phyloP scores from a whole-genome alignment of 37 sponge, comb jelly and placozoan species.

The Spongia lamella region DNA sequence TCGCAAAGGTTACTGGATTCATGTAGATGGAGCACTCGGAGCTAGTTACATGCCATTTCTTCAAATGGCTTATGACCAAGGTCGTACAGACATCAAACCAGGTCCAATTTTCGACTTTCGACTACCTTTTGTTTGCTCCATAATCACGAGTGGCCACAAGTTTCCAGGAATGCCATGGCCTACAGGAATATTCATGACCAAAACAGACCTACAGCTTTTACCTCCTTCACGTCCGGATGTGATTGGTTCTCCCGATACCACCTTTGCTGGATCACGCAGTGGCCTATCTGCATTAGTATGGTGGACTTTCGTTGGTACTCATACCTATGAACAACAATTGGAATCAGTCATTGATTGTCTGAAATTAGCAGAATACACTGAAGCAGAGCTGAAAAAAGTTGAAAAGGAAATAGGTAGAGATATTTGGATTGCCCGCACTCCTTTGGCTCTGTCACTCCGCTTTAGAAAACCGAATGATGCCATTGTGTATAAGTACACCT shows the following conservation, averaged over 20 bases:
- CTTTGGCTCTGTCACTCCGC: slow-evolving; percentile 4
- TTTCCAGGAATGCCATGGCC: slow-evolving; percentile 25
- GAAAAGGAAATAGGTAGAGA: slow-evolving; percentile 9
- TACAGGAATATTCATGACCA: slow-evolving; percentile 23
- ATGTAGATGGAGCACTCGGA: slow-evolving; percentile 40
- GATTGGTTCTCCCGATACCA: slow-evolving; percentile 36
- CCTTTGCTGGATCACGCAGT: slow-evolving; percentile 32
- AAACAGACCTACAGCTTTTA: neutral
- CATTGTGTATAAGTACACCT: slow-evolving; percentile 12
- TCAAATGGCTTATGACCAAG: slow-evolving; percentile 19
- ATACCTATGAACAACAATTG: slow-evolving; percentile 17
- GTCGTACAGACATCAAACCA: neutral
- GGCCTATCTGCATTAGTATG: slow-evolving; percentile 10
- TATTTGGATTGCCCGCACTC: slow-evolving; percentile 9
- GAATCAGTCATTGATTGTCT: slow-evolving; percentile 3
- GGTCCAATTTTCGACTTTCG: slow-evolving; percentile 24
- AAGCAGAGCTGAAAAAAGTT: neutral
- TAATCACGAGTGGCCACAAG: slow-evolving; percentile 37
- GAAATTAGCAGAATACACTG: neutral
- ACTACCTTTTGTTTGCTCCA: slow-evolving; percentile 32
- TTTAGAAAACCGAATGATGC: slow-evolving; percentile 16
- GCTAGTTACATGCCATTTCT: slow-evolving; percentile 35
- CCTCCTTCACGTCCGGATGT: neutral
- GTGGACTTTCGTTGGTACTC: slow-evolving; percentile 43
- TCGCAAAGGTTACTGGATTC: slow-evolving; percentile 31